phyloP scores from a whole-genome alignment of 1,140 invertebrate genomes.

The Conus betulinus region DNA sequence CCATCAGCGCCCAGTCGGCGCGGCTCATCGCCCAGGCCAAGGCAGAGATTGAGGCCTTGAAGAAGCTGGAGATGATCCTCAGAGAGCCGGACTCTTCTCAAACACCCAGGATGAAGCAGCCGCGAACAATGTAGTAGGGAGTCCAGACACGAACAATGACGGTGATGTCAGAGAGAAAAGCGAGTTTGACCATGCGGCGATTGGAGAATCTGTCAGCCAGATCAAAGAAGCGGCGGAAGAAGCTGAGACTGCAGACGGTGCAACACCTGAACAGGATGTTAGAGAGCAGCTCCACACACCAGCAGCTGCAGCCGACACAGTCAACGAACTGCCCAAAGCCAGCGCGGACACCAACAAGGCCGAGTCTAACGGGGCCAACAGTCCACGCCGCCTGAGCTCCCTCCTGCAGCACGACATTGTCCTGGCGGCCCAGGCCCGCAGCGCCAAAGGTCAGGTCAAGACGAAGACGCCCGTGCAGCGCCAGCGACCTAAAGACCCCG shows the following conservation, averaged over 20 bases:
- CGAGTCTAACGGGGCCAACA: background rate
- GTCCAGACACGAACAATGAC: background rate
- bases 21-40: conserved; percentile 33
- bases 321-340: background rate
- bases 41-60: conserved; percentile 43
- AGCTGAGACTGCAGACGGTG: background rate
- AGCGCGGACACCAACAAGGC: background rate
- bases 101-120: background rate
- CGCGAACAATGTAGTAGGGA: background rate
- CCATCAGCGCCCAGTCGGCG: background rate
- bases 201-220: background rate
- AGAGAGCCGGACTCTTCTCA: background rate
- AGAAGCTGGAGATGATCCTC: conserved; percentile 40
- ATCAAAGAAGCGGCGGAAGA: background rate
- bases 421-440: conserved; percentile 59
- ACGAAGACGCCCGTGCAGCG: conserved; percentile 56
- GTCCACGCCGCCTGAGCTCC: conserved; percentile 48
- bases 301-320: background rate
- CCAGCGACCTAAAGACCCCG: conserved; percentile 63
- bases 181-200: background rate
- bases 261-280: background rate
- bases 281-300: background rate
- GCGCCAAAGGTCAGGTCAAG: conserved; percentile 55
- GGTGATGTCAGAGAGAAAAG: background rate
- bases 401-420: conserved; percentile 67